Conservation (phyloP, 2,888 invertebrate genomes). For the Branchellion lobata region DNA sequence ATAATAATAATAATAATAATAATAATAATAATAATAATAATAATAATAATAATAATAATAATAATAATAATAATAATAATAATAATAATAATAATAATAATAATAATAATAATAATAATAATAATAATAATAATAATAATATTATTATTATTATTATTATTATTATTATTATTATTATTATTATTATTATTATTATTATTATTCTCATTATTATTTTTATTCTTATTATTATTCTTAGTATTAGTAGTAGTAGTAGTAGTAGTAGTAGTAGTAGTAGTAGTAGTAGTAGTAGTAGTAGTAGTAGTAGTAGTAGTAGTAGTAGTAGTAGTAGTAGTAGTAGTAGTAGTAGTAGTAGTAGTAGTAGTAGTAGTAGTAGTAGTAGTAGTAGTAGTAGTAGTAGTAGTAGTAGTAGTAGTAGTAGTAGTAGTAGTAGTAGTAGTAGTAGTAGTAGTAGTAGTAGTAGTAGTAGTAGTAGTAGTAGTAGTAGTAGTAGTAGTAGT, state of each 20-base stretch:
- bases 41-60: too few species aligned
- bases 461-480: constrained; percentile 48
- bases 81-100: too few species aligned
- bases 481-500: constrained; percentile 45
- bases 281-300: constrained; percentile 47
- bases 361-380: constrained; percentile 47
- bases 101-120: too few species aligned
- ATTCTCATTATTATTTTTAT: too few species aligned
- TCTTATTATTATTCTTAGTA: too few species aligned
- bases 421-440: constrained; percentile 46
- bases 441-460: constrained; percentile 48
- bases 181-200: too few species aligned
- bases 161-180: too few species aligned
- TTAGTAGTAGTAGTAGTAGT: constrained; percentile 45
- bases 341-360: constrained; percentile 46
- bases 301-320: constrained; percentile 47
- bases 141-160: too few species aligned
- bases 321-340: constrained; percentile 47
- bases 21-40: too few species aligned
- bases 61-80: too few species aligned
- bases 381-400: constrained; percentile 48
- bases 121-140: too few species aligned
- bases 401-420: constrained; percentile 47
- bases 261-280: constrained; percentile 47
- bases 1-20: too few species aligned